Conservation (phyloP, 2,888 invertebrate genomes). For the Drosophila subquinaria region DNA sequence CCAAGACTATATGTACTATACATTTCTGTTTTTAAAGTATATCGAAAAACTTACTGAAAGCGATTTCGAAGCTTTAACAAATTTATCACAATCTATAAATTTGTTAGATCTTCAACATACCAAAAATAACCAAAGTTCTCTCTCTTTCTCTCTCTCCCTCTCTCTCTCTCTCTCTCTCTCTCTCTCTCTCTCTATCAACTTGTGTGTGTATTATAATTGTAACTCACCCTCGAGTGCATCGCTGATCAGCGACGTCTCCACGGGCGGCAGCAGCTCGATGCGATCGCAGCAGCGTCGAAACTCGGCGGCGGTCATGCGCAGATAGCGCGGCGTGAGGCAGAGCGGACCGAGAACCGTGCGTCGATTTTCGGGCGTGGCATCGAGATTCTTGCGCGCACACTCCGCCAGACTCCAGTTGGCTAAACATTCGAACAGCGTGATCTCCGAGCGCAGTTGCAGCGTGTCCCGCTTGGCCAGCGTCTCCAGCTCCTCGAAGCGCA, state of each 20-base stretch:
- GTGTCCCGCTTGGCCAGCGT: conserved; percentile 85
- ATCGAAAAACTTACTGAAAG: no score
- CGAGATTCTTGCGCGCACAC: conserved; percentile 84
- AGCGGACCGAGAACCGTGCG: conserved; percentile 84
- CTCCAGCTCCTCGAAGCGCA: conserved; percentile 85
- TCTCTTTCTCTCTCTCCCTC: no score
- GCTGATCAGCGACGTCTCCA: conserved; percentile 82
- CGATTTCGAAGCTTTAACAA: no score
- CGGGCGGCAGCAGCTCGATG: conserved; percentile 83
- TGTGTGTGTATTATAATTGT: background rate
- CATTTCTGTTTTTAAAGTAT: no score
- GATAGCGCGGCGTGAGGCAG: conserved; percentile 84
- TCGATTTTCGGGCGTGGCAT: conserved; percentile 84
- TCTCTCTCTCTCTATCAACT: no score
- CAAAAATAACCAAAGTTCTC: no score
- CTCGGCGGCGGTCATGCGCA: conserved; percentile 80
- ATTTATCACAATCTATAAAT: no score
- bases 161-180: no score
- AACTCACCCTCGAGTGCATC: conserved; percentile 82
- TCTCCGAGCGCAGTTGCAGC: conserved; percentile 84
- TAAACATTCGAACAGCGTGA: conserved; percentile 84
- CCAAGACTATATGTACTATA: no score
- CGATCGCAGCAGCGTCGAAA: conserved; percentile 84
- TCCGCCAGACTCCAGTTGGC: conserved; percentile 85
- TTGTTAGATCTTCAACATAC: no score